These are phyloP conservation scores for Hypotaenidia philippensis DNA, from an alignment of 2,797 vertebrate species.

Conservation along the genomic window DNA sequence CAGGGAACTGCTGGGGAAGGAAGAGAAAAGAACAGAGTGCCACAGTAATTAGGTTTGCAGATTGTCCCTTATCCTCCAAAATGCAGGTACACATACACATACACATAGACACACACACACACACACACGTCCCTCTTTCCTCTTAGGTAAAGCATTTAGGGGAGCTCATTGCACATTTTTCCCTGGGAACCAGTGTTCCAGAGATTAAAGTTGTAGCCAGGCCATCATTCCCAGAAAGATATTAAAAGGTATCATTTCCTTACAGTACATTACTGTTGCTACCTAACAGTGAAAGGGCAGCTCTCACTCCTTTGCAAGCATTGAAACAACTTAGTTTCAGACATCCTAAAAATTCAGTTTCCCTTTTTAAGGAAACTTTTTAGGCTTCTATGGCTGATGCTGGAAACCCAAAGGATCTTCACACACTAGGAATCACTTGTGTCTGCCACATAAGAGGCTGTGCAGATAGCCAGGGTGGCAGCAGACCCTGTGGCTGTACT, in stretches of 20 bases:
- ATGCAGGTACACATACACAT: slow-evolving; percentile 36
- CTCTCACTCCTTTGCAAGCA: neutral
- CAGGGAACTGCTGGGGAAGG: slow-evolving; percentile 56
- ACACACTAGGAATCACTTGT: neutral
- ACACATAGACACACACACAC: neutral
- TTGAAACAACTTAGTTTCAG: neutral
- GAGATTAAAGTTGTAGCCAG: slow-evolving; percentile 1
- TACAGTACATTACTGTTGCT: neutral
- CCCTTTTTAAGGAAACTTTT: neutral
- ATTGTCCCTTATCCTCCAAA: slow-evolving; percentile 52
- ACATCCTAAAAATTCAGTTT: neutral
- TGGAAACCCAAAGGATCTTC: neutral
- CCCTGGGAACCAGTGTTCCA: neutral
- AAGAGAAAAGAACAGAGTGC: slow-evolving; percentile 47
- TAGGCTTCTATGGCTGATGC: neutral
- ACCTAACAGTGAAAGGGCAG: neutral
- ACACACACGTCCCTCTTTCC: neutral
- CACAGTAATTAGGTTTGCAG: slow-evolving; percentile 79
- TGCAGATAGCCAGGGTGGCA: rapidly evolving
- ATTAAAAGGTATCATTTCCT: neutral
- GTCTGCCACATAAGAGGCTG: neutral
- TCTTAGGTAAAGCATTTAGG: slow-evolving; percentile 46
- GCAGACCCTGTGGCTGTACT: neutral
- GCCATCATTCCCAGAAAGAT: neutral
- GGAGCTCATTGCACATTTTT: neutral